phyloP scores from a whole-genome alignment of 2,113 vertebrate genomes.

The Isurus oxyrinchus region DNA sequence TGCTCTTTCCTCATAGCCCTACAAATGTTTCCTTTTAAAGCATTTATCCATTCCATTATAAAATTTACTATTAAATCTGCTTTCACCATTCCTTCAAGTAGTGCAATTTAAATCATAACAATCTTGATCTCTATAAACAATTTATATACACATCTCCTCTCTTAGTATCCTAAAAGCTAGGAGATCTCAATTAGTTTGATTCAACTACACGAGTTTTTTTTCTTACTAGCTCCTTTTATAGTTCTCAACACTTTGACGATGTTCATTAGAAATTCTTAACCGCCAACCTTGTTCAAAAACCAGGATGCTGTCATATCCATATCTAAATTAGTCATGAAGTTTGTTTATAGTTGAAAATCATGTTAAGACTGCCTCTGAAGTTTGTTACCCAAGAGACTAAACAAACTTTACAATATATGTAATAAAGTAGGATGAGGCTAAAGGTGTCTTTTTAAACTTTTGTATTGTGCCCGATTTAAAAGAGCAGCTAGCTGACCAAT shows the following conservation, averaged over 20 bases:
- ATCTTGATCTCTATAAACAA: not conserved
- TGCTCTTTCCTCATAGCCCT: not conserved
- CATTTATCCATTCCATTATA: not conserved
- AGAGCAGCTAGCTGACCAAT: not conserved
- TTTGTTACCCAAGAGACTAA: not conserved
- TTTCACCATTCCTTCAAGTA: not conserved
- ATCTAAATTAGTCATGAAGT: not conserved
- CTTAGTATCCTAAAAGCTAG: not conserved
- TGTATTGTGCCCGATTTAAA: not conserved
- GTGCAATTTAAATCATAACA: not conserved
- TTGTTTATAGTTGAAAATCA: conserved; percentile 5
- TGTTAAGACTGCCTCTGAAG: not conserved
- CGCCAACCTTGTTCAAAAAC: not conserved
- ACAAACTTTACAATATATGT: not conserved
- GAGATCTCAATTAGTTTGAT: not conserved
- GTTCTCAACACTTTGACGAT: not conserved
- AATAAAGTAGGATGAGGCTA: not conserved
- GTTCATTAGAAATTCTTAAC: not conserved
- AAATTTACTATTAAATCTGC: not conserved
- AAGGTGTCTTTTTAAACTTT: not conserved
- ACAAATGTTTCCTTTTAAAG: not conserved
- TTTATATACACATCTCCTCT: not conserved
- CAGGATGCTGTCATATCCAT: not conserved
- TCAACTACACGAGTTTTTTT: not conserved
- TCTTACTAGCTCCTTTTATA: not conserved